Base-by-base conservation (phyloP, 2,113 vertebrate species). In the Labeo catla region DNA sequence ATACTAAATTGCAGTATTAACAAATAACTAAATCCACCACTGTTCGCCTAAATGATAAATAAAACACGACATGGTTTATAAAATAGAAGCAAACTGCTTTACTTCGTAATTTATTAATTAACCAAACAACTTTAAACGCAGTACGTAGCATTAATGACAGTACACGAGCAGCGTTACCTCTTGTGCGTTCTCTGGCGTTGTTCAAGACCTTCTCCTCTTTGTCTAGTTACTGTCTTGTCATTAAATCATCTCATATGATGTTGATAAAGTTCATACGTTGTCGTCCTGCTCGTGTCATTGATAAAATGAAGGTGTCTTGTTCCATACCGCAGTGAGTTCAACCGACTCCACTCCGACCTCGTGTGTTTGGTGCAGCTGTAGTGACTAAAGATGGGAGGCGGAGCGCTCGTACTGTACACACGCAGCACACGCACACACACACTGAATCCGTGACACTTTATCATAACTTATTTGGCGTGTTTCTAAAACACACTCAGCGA, bases 201-300 rank as follows among this genome's bases (percentile, higher is more conserved):
- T 81, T 49, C 13, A 23, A 4, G n/a, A 34, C 8, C n/a, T 47
- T 49, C 21, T 8, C 43, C 59, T 49, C 63, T 39, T 5, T 50
- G 45, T 52, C 4, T 2, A 49, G n/a, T 70, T 52, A 68, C 23
- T 68, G 45, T 28, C 2, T 47, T 10, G 15, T 70, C 47, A 82
- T 52, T 4, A 52, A 39, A 70, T 21, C 4, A 36, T 19, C 9
- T 52, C 16, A 52, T 13, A 39, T 4, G 3, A 19, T 10, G 54
- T 8, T 9, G 0, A 36, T 34, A 8, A 21, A 49, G 63, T 36
- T 12, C 63, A 12, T 39, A 39, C 4, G 23, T 5, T 19, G 59
- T 19, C 61, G n/a, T 23, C 10, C 63, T 10, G 63, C 65, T 21
- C 28, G 63, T 36, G 81, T 82, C 63, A 82, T 82, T 52, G 43